Conservation (phyloP, 1,140 invertebrate species). For the Oreohelix idahoensis region DNA sequence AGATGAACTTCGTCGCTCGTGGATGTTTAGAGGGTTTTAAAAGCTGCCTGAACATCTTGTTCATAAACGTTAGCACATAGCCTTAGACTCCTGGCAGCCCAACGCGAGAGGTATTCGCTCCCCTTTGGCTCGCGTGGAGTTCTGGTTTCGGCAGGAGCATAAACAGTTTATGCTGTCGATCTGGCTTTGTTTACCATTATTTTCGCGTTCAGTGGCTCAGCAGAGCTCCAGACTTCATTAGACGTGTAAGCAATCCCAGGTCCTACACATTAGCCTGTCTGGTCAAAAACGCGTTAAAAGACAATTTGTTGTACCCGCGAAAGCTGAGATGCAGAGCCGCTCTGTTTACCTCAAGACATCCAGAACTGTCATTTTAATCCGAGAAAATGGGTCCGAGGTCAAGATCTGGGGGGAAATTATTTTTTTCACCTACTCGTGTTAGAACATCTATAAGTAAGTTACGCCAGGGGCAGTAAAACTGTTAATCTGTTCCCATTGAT, state of each 20-base stretch:
- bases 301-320: conserved; percentile 14
- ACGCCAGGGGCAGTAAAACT: too few relatives aligned
- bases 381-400: neutral
- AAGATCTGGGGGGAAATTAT: neutral
- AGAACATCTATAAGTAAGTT: too few relatives aligned
- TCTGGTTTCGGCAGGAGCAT: neutral
- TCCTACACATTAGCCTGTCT: conserved; percentile 6
- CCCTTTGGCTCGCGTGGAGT: neutral
- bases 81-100: neutral
- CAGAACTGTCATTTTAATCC: neutral
- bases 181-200: conserved; percentile 30
- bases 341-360: neutral
- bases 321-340: neutral
- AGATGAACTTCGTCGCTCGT: conserved; percentile 13
- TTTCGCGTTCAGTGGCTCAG: conserved; percentile 14
- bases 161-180: conserved; percentile 21
- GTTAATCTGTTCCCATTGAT: too few relatives aligned
- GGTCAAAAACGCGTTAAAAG: conserved; percentile 21
- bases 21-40: conserved; percentile 35
- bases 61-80: conserved; percentile 34
- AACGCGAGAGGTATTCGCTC: neutral
- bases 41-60: conserved; percentile 30
- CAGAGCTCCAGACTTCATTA: conserved; percentile 28
- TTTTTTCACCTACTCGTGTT: neutral
- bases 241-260: conserved; percentile 18